Evolutionary conservation across 2,888 invertebrate genomes (phyloP).

Genomic region (Drepana falcataria): DNA sequence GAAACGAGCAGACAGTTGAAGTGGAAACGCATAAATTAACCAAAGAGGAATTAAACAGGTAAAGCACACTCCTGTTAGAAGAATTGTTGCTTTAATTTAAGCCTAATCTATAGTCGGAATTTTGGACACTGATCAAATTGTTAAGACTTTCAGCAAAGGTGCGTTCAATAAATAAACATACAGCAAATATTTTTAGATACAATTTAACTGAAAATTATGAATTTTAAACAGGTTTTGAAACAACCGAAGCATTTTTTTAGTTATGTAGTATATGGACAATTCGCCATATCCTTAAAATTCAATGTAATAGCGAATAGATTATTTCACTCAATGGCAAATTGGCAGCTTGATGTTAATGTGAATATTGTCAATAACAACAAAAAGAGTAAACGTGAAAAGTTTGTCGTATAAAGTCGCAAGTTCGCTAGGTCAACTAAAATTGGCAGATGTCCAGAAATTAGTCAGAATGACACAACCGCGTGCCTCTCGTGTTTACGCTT

Average conservation of each 20-base stretch:
- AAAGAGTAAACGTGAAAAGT: neutral
- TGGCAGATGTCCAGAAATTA: conserved; percentile 51
- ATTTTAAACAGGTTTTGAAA: no score
- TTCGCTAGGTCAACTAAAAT: conserved; percentile 60
- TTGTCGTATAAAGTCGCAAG: conserved; percentile 29
- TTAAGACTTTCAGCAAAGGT: neutral
- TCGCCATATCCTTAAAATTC: no score
- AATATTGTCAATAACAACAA: neutral
- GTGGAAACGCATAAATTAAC: conserved; percentile 43
- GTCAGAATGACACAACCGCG: conserved; percentile 66
- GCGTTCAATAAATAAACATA: no score
- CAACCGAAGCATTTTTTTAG: no score
- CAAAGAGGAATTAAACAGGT: conserved; percentile 71
- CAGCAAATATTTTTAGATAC: no score
- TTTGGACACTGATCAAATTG: neutral
- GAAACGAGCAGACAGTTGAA: conserved; percentile 58
- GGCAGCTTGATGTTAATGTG: neutral
- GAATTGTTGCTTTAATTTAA: neutral
- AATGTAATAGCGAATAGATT: no score
- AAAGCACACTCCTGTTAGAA: conserved; percentile 11
- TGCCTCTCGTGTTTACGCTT: conserved; percentile 69
- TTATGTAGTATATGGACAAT: no score
- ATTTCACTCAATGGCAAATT: no score
- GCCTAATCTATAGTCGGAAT: neutral
- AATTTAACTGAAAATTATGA: no score